Evolutionary conservation across 2,113 vertebrate species (phyloP).

Genomic region (Caretta caretta): DNA sequence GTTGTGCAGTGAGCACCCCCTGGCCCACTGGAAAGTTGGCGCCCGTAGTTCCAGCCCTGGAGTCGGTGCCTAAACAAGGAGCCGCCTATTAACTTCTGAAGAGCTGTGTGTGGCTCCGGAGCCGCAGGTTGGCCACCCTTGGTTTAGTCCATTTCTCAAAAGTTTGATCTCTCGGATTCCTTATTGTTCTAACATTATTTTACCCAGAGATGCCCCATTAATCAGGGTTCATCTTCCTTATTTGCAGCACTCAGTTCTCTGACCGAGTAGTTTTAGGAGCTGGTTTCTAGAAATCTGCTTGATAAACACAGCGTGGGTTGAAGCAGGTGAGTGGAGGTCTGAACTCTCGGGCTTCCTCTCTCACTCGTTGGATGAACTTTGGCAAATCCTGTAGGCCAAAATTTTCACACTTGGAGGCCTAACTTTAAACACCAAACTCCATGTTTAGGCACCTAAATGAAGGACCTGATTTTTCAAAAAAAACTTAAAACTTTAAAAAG

Average conservation of each 20-base stretch:
- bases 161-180: background rate
- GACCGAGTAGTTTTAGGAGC: background rate
- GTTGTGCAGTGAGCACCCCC: no score
- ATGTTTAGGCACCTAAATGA: background rate
- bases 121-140: no score
- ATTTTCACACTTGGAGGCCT: background rate
- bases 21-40: no score
- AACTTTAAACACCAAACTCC: background rate
- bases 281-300: background rate
- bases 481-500: background rate
- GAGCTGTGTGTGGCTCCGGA: no score
- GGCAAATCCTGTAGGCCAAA: background rate
- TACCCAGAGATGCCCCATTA: background rate
- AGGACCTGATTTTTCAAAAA: background rate
- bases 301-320: background rate
- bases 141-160: no score
- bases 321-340: background rate
- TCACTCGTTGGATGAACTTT: background rate
- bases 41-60: no score
- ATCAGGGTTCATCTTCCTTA: background rate
- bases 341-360: accelerated
- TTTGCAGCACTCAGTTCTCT: accelerated
- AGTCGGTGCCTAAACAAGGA: no score
- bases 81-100: no score
- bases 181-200: background rate